These are phyloP conservation scores for Taenaris catops DNA, from an alignment of 2,888 invertebrate genomes.

Conservation along the genomic window DNA sequence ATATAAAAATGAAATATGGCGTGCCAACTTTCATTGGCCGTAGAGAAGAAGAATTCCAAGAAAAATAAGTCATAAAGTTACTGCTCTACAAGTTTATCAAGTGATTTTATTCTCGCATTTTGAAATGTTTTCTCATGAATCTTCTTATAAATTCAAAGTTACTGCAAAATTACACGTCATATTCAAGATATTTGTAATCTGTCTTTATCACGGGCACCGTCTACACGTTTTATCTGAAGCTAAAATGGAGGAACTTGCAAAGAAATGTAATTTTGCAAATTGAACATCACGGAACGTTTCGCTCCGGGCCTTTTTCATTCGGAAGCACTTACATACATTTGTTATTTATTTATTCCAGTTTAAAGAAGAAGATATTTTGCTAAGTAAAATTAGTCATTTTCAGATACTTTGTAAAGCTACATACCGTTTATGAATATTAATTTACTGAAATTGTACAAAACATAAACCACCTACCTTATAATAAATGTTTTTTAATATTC, in stretches of 20 bases:
- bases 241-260: constrained; percentile 11
- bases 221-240: constrained; percentile 9
- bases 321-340: constrained; percentile 37
- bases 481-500: no score
- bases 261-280: constrained; percentile 27
- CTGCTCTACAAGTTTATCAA: neutral
- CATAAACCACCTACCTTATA: no score
- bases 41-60: no score
- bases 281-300: constrained; percentile 40
- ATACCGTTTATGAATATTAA: no score
- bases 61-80: no score
- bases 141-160: constrained; percentile 4
- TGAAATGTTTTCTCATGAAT: neutral
- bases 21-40: no score
- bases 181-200: constrained; percentile 12
- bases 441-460: no score
- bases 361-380: constrained; percentile 7
- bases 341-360: constrained; percentile 31
- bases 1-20: no score
- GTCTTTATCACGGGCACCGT: constrained; percentile 9
- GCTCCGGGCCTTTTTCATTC: constrained; percentile 38
- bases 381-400: constrained; percentile 12
- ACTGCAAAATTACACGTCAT: constrained; percentile 9
- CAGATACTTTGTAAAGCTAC: constrained; percentile 2
- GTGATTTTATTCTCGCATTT: constrained; percentile 1